These are phyloP conservation scores for Lacerta agilis DNA, from an alignment of 2,797 vertebrate genomes.

Conservation along the genomic window DNA sequence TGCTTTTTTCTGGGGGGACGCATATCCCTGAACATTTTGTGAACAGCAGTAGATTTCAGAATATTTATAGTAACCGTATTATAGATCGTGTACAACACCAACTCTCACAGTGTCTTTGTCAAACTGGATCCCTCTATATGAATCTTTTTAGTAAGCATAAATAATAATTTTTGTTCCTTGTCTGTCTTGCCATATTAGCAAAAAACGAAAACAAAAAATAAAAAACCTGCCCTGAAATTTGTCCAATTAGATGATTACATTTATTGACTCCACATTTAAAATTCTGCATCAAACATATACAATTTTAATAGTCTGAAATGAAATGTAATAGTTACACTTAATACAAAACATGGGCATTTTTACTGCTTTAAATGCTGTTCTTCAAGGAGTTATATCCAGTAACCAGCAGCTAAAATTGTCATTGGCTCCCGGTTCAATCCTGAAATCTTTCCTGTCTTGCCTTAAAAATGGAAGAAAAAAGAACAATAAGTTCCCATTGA, in stretches of 20 bases:
- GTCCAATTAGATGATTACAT: neutral
- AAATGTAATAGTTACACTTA: neutral
- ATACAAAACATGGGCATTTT: neutral
- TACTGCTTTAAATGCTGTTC: neutral
- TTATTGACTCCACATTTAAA: neutral
- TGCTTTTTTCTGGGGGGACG: too few species aligned
- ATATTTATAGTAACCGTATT: neutral
- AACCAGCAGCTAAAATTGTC: slow-evolving; percentile 51
- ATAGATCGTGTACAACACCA: neutral
- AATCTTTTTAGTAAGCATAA: too few species aligned
- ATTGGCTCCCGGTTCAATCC: neutral
- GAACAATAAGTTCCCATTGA: neutral
- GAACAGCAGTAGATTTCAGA: neutral
- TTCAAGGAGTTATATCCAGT: slow-evolving; percentile 37
- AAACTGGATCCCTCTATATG: too few species aligned
- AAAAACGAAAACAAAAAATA: neutral
- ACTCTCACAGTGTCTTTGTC: too few species aligned
- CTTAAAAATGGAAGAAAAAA: slow-evolving; percentile 59
- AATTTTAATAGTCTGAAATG: neutral
- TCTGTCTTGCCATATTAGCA: neutral
- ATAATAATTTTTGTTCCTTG: neutral
- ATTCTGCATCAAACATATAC: neutral
- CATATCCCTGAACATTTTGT: too few species aligned
- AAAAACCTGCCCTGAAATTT: neutral
- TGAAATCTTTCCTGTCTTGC: slow-evolving; percentile 55